Base-by-base conservation (phyloP, 2,113 vertebrate species). In the Cheilinus undulatus region DNA sequence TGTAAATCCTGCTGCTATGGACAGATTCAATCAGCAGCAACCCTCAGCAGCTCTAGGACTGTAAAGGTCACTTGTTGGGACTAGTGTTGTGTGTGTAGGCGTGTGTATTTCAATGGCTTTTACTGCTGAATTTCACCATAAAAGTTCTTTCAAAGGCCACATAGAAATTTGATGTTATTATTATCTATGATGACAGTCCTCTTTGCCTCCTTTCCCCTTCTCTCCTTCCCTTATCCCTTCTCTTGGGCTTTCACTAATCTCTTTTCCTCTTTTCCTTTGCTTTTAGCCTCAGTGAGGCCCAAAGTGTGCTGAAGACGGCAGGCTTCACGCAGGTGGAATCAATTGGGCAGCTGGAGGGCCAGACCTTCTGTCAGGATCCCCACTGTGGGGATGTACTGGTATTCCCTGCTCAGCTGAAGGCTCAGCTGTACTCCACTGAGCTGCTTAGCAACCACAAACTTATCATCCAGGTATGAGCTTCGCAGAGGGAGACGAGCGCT, bases 381-480 rank as follows among this genome's bases (percentile, higher is more conserved):
- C 96, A 97, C 67, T 98, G 96, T 78, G 74, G 73, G 2, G 94
- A 98, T 86, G 88, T 93, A 12, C 84, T 98, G 78, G 72, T 96
- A 78, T 96, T 98, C 80, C 96, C 96, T 65, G 85, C 93, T 59
- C 88, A 85, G 85, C 75, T 95, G 76, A 96, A 91, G 91, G 90
- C 88, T 73, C 89, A 94, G 51, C 93, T 98, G 65, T 75, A 86
- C 73, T 83, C 88, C 76, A 93, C 79, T 77, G 88, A 93, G 76
- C 93, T 97, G 66, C 92, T 94, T 61, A 88, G 89, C 27, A 82
- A 95, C 32, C 60, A 88, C 87, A 96, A 93, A 86, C 95, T 97
- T 40, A 62, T 97, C 70, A 78, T 97, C 57, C 96, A 98, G 96
- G 97, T 98, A 94, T 82, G 49, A 23, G 46, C 50, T 64, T 28